A percentile compares a stretch with the other conserved stretches of the same genome.
phyloP scores from a whole-genome alignment of 1,140 invertebrate genomes.

The Rhynchophorus ferrugineus region DNA sequence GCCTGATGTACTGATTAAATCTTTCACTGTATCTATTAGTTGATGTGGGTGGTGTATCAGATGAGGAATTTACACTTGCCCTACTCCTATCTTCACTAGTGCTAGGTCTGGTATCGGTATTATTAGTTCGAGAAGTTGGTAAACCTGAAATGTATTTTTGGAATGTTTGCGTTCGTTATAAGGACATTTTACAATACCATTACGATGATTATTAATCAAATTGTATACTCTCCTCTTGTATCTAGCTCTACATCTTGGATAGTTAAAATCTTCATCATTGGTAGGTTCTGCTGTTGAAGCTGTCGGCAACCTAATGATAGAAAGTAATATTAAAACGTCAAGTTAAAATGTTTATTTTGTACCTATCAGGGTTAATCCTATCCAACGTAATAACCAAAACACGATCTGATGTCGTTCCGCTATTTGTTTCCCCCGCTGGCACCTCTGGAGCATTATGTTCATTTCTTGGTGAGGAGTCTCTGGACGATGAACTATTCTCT shows the following conservation, averaged over 20 bases:
- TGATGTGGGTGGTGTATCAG: neutral
- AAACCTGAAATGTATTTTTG: no score
- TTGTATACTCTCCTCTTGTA: constrained; percentile 1
- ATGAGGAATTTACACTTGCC: neutral
- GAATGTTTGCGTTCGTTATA: no score
- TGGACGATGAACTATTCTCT: constrained; percentile 6
- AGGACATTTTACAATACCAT: neutral
- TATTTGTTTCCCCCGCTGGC: neutral
- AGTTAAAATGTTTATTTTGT: neutral
- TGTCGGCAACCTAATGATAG: neutral
- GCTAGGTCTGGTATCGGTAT: neutral
- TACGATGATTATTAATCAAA: neutral
- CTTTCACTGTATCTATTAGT: constrained; percentile 8
- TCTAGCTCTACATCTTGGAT: neutral
- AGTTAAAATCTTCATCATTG: neutral
- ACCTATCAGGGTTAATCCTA: constrained; percentile 15
- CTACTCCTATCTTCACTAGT: neutral
- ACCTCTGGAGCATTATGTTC: neutral
- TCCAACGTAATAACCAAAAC: constrained; percentile 16
- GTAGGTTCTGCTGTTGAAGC: neutral
- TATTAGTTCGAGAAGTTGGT: neutral
- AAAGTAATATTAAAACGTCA: neutral
- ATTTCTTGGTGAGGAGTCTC: constrained; percentile 9
- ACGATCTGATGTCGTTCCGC: neutral
- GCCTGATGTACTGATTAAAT: constrained; percentile 14